Evolutionary conservation across 2,113 vertebrate species (phyloP).

Genomic region (Alethe castanea): DNA sequence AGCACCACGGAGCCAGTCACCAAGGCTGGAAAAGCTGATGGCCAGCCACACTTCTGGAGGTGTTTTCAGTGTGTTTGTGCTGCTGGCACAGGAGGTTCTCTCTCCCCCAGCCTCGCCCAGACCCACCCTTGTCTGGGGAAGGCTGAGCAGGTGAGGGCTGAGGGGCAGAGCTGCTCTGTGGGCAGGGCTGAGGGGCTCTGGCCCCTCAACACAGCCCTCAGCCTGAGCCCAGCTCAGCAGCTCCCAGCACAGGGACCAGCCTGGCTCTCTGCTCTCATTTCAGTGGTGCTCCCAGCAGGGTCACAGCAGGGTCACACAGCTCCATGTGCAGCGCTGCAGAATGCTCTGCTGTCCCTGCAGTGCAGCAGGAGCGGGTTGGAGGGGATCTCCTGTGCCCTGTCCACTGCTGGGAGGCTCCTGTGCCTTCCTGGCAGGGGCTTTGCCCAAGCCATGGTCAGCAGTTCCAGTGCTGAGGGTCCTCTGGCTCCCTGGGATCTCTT

Average conservation of each 20-base stretch:
- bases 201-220: not conserved
- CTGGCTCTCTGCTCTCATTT: not conserved
- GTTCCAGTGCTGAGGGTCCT: accelerated
- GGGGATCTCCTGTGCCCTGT: accelerated
- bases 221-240: not conserved
- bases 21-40: not conserved
- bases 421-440: not conserved
- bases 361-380: not conserved
- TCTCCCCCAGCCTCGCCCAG: not conserved
- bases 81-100: accelerated
- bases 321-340: accelerated
- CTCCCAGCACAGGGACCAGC: not conserved
- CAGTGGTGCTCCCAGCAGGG: accelerated
- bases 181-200: not conserved
- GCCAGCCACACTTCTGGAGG: not conserved
- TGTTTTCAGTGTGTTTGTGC: not conserved
- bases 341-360: not conserved
- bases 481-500: not conserved
- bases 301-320: too few relatives aligned
- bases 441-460: accelerated
- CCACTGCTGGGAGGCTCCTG: not conserved
- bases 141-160: not conserved
- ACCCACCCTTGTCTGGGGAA: not conserved
- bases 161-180: not conserved
- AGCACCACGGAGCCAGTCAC: not conserved